Evolutionary conservation across 2,888 invertebrate species (phyloP).

Genomic region (Harpagoxenus sublaevis): DNA sequence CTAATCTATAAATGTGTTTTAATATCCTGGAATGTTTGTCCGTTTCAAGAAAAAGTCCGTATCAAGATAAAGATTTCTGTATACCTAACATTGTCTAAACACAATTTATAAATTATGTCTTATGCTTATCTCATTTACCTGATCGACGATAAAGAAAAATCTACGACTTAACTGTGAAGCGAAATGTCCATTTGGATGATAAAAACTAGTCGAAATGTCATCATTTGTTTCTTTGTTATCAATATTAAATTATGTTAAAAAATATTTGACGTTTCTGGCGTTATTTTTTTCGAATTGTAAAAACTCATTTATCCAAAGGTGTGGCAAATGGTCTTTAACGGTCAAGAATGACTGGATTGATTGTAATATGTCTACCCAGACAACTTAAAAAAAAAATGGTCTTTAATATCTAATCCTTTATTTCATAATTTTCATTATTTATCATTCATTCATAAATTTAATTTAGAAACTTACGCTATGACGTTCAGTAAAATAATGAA

Average conservation of each 20-base stretch:
- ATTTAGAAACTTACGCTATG: too few relatives aligned
- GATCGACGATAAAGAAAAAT: background rate
- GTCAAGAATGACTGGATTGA: too few relatives aligned
- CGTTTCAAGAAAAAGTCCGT: background rate
- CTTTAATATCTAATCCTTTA: too few relatives aligned
- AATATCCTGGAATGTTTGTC: background rate
- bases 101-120: background rate
- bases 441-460: too few relatives aligned
- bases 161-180: background rate
- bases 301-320: background rate
- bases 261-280: background rate
- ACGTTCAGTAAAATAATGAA: background rate
- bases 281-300: background rate
- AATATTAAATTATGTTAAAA: conserved; percentile 23
- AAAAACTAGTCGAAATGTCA: conserved; percentile 26
- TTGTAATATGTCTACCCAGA: too few relatives aligned
- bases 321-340: background rate
- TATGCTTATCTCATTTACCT: conserved; percentile 1
- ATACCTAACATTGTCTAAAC: background rate
- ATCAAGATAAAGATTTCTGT: conserved; percentile 19
- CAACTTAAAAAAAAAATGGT: too few relatives aligned
- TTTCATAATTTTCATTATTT: background rate
- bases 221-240: background rate
- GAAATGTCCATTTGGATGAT: background rate
- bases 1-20: background rate